A percentile compares a stretch with the other conserved stretches of the same genome.
Conservation (phyloP, 2,888 invertebrate species). For the Sarcophaga carnaria region DNA sequence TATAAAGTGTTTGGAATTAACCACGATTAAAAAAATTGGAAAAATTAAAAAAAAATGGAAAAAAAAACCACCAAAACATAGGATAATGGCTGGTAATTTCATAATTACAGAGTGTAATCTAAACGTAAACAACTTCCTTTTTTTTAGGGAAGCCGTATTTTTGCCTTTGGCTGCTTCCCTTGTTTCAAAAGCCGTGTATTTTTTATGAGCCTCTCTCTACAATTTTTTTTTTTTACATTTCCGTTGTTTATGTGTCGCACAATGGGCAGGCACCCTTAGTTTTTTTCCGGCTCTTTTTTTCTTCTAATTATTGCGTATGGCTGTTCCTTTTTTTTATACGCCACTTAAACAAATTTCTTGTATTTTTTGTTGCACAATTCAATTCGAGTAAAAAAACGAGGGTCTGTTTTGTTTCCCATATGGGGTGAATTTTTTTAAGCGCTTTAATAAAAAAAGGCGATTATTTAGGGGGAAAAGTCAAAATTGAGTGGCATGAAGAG, state of each 20-base stretch:
- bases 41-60: not conserved
- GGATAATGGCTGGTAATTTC: slow-evolving; percentile 49
- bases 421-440: slow-evolving; percentile 66
- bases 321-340: slow-evolving; percentile 53
- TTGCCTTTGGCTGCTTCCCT: slow-evolving; percentile 38
- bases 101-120: slow-evolving; percentile 45
- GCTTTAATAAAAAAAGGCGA: slow-evolving; percentile 61
- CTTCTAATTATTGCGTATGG: not conserved
- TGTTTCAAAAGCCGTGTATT: not conserved
- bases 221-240: slow-evolving; percentile 20
- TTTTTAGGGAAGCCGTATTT: slow-evolving; percentile 42
- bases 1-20: slow-evolving; percentile 57
- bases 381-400: slow-evolving; percentile 28
- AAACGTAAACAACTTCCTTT: slow-evolving; percentile 60
- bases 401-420: slow-evolving; percentile 35
- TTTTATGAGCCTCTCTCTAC: not conserved
- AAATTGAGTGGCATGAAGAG: slow-evolving; percentile 51
- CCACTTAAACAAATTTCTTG: slow-evolving; percentile 63
- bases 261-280: slow-evolving; percentile 62
- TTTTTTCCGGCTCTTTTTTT: slow-evolving; percentile 34
- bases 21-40: slow-evolving; percentile 35
- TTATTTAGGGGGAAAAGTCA: slow-evolving; percentile 27
- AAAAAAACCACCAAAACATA: slow-evolving; percentile 19
- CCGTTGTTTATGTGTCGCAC: slow-evolving; percentile 13
- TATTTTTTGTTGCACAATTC: slow-evolving; percentile 39